Base-by-base conservation (phyloP, 1,140 invertebrate genomes). In the Venturia canescens region DNA sequence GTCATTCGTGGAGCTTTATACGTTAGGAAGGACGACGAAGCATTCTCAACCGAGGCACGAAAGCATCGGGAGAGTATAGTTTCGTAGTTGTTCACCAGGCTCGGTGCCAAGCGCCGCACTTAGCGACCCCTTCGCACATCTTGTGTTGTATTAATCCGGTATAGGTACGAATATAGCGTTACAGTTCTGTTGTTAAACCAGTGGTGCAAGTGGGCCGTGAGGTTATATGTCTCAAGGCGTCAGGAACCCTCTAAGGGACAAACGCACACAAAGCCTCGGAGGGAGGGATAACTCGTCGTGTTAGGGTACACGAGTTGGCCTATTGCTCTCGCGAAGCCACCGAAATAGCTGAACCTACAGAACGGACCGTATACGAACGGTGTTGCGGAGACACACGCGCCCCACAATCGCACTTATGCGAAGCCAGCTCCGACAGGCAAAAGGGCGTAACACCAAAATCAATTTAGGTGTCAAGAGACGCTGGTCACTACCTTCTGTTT, bases 231-330 rank as follows among this genome's bases (percentile, higher is more conserved):
- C 50, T n/a, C 48, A 31, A 60, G 50, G 53, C 29, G 60, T 63
- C 60, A 63, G 50, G 60, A 53, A 29, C 15, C 53, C 23, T 63
- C 72, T 60, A 34, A 77, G 57, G 75, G 75, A 77, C 60, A 77
- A 77, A 66, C 75, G 75, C 34, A 66, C 75, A 77, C 57, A 44
- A 13, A 13, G 23, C 1, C 9, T 26, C 23, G 11, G 11, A 63
- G 23, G 11, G 21, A 63, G 23, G 60, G 21, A 13, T 44, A 13
- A 44, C 38, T 44, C 38, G 38, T 44, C 38, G 38, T 44, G 38
- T 11, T 26, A 26, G 21, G 23, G 6, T 57, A n/a, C 57, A 63
- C 38, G 31, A 77, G 23, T 31, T 13, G 31, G 34, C 29, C 75
- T 66, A 77, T 77, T 77, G 75, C 27, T 63, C 3, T 27, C 31